phyloP scores from a whole-genome alignment of 2,113 vertebrate genomes.

The Hucho hucho region DNA sequence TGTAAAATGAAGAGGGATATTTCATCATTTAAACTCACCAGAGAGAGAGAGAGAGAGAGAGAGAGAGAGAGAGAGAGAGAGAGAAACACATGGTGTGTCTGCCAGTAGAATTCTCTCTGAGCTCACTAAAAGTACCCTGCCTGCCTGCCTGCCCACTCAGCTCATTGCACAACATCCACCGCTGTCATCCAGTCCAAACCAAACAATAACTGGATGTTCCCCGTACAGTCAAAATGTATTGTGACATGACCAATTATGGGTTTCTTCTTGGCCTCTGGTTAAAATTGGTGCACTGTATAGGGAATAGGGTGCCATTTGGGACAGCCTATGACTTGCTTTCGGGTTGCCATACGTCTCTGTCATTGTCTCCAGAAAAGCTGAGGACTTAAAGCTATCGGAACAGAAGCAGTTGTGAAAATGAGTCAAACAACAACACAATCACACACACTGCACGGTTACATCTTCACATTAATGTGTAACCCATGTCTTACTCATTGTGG shows the following conservation, averaged over 20 bases:
- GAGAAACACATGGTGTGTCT: not conserved
- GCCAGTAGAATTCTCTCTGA: not conserved
- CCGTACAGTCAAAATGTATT: not conserved
- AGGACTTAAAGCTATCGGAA: not conserved
- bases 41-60: conserved; percentile 1
- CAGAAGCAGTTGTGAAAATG: not conserved
- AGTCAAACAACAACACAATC: too few species aligned
- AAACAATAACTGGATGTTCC: too few species aligned
- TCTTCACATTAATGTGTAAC: too few species aligned
- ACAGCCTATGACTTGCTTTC: not conserved
- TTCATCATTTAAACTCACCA: too few species aligned
- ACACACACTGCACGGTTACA: too few species aligned
- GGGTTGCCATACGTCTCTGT: not conserved
- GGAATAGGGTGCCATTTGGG: not conserved
- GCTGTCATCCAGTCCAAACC: too few species aligned
- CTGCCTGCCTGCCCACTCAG: not conserved
- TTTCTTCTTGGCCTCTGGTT: not conserved
- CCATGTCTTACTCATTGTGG: too few species aligned
- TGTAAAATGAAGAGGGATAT: too few species aligned
- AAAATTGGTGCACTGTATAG: too few species aligned
- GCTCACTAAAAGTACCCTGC: not conserved
- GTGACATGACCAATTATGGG: not conserved
- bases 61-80: not conserved
- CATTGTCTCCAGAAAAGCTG: not conserved
- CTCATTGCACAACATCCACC: not conserved